Evolutionary conservation across 2,113 vertebrate species (phyloP), one percentile per base, ranked within the genome.

Genomic region (Callospermophilus lateralis): DNA sequence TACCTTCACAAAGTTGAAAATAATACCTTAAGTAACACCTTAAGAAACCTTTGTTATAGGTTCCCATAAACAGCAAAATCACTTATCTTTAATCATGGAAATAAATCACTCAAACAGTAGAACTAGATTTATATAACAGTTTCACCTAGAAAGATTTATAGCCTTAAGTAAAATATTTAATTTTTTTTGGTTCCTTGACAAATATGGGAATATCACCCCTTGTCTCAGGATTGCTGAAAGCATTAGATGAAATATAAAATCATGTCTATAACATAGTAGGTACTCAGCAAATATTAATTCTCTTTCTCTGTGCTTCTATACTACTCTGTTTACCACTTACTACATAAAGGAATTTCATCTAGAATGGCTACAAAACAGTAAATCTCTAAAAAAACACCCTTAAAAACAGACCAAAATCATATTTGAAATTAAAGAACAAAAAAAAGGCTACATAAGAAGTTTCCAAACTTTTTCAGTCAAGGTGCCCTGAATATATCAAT

Each of bases 51-150:
- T 94, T 13, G 28, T 80, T 80, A 79, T 1, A 24, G 6, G 7
- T 55, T 65, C 30, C 74, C 45, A 90, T 80, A 90, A 51, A 74
- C 10, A 80, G 68, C 10, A 93, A 93, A 93, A 90, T 55, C 26
- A 85, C 26, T 74, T 48, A 28, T 28, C 13, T 26, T 68, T 8
- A 39, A n/a, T 61, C 34, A 78, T 51, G 42, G 67, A 89, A 96
- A 78, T 39, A 53, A 8, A 39, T 11, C 53, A 58, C 30, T 6
- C 15, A 90, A 86, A 22, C 13, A 87, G 28, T 83, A 51, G 34
- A 91, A 91, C 20, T 81, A 74, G 15, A 86, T 91, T 90, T 90
- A 90, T 91, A 67, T 87, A 90, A 45, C 42, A 94, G 37, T 79
- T 80, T 84, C 37, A 89, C 30, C 39, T 39, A 63, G 13, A 77